phyloP scores from a whole-genome alignment of 2,888 invertebrate species.

The Acrocyrtus sp. region DNA sequence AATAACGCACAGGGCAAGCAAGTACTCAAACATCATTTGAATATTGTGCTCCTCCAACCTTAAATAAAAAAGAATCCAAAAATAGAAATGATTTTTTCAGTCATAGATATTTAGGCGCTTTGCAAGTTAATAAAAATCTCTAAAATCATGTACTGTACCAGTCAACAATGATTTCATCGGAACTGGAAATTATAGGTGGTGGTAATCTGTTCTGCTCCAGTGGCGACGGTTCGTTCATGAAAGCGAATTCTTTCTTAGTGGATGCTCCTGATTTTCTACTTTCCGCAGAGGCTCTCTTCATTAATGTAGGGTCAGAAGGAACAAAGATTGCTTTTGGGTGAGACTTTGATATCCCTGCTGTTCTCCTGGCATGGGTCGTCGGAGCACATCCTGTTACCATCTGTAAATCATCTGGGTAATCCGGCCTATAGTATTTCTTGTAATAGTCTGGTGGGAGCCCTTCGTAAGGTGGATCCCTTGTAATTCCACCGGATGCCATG shows the following conservation, averaged over 20 bases:
- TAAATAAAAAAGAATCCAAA: neutral
- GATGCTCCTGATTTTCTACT: neutral
- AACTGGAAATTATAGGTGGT: conserved; percentile 44
- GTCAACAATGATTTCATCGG: conserved; percentile 42
- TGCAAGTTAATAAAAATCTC: neutral
- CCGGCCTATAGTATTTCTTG: conserved; percentile 28
- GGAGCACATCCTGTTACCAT: conserved; percentile 26
- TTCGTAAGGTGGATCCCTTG: conserved; percentile 6
- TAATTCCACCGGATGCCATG: neutral
- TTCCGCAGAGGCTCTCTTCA: neutral
- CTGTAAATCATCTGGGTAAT: conserved; percentile 38
- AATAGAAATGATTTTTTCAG: no score
- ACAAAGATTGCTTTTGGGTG: conserved; percentile 38
- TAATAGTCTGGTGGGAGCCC: conserved; percentile 16
- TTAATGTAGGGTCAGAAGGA: conserved; percentile 18
- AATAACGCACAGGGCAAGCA: conserved; percentile 40
- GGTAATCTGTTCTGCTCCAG: conserved; percentile 29
- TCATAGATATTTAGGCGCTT: no score
- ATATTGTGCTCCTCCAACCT: conserved; percentile 47
- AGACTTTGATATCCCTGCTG: conserved; percentile 25
- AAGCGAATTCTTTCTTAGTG: neutral
- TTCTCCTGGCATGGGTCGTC: conserved; percentile 1
- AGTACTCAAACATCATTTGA: conserved; percentile 54
- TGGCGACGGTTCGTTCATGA: conserved; percentile 6
- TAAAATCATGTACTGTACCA: conserved; percentile 16